Evolutionary conservation across 2,113 vertebrate genomes (phyloP), one percentile per base, ranked within the genome.

Genomic region (Anarrhichthys ocellatus): DNA sequence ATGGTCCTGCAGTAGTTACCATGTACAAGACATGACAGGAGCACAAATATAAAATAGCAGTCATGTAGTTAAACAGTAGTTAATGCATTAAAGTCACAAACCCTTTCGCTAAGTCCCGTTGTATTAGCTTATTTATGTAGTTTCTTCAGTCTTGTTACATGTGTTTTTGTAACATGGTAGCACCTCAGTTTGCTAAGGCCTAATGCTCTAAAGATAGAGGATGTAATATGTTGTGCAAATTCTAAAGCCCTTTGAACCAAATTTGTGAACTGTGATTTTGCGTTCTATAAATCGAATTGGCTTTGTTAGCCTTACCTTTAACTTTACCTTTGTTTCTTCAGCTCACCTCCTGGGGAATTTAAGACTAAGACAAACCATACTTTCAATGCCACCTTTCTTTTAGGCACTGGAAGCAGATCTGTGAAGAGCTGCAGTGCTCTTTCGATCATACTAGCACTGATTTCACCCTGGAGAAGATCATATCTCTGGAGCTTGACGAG

Each of bases 401-500:
- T 81, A 98, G 97, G 84, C 97, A 98, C 87, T 98, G 97, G 97
- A 90, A 93, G 54, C 95, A 97, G 89, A 95, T 98, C 81, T 94
- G 92, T 17, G 91, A 96, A 3, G 92, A 97, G 88, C 75, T 96
- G 52, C 95, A 96, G 58, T 81, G 89, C 38, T 81, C 91, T 0
- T 96, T 97, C 88, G 96, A 97, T 81, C 96, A 95, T 38, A 92
- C 85, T 32, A 95, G 95, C 7, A 70, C 90, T 17, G 95, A 95
- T 9, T 97, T 97, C 88, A 97, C 96, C 38, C 88, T 98, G 91
- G 96, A 59, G 56, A 59, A 59, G 56, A 59, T 59, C 24, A 59
- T 59, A 59, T 59, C 56, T 27, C 24, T 59, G 32, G 94, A 94
- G 0, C 91, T 98, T 80, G 96, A 97, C 84, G 94, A 93, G 74